Evolutionary conservation across 2,888 invertebrate species (phyloP).

Genomic region (Scaptomyza polygonia): DNA sequence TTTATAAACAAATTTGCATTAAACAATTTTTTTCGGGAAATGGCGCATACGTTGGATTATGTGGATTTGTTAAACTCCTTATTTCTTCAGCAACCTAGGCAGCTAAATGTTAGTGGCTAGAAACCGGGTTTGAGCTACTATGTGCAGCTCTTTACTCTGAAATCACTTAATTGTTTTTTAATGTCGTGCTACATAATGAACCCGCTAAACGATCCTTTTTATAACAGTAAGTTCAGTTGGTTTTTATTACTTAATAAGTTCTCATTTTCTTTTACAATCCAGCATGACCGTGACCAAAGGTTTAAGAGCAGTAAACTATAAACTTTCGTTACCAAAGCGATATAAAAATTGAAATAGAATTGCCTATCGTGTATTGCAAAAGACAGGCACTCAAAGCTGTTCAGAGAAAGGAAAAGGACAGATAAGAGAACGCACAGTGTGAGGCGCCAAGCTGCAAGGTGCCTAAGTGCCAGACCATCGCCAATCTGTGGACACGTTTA

Average conservation of each 20-base stretch:
- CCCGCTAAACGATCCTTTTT: too few species aligned
- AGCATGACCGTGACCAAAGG: background rate
- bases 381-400: background rate
- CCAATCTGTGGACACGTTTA: constrained; percentile 84
- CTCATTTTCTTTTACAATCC: background rate
- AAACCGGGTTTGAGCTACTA: too few species aligned
- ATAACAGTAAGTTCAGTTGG: background rate
- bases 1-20: too few species aligned
- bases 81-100: too few species aligned
- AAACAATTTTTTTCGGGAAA: too few species aligned
- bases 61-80: too few species aligned
- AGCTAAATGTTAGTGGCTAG: too few species aligned
- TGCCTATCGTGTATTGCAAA: constrained; percentile 3
- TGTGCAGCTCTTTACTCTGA: too few species aligned
- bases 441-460: constrained; percentile 58
- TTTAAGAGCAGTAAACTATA: constrained; percentile 4
- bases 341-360: constrained; percentile 42
- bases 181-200: too few species aligned
- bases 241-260: background rate
- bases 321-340: constrained; percentile 6
- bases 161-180: too few species aligned
- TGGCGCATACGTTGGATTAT: too few species aligned
- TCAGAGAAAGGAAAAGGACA: background rate
- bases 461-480: constrained; percentile 73
- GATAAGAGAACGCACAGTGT: constrained; percentile 12